phyloP scores from a whole-genome alignment of 2,888 invertebrate species.

The Eupithecia subfuscata region DNA sequence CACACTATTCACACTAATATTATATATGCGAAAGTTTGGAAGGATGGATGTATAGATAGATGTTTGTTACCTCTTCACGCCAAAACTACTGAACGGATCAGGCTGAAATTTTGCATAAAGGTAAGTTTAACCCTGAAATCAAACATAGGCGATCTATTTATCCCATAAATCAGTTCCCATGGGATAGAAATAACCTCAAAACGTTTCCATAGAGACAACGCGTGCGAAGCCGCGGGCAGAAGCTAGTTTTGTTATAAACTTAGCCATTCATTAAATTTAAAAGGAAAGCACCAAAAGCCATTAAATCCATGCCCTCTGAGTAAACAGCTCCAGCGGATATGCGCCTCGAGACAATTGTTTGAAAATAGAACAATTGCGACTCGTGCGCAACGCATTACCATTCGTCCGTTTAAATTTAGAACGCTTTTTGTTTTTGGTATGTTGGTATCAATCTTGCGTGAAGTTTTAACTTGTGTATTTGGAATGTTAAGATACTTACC shows the following conservation, averaged over 20 bases:
- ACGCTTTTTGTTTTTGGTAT: conserved; percentile 27
- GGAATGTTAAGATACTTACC: not conserved
- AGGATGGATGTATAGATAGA: too few relatives aligned
- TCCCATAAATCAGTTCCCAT: too few relatives aligned
- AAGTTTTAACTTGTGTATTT: not conserved
- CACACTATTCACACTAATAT: too few relatives aligned
- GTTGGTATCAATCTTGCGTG: conserved; percentile 21
- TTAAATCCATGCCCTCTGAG: conserved; percentile 38
- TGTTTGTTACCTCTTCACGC: too few relatives aligned
- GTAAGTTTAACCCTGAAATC: too few relatives aligned
- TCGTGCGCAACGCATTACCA: conserved; percentile 58
- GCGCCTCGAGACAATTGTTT: conserved; percentile 56
- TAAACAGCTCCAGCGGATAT: conserved; percentile 64
- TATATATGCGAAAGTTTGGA: too few relatives aligned
- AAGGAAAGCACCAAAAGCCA: conserved; percentile 3
- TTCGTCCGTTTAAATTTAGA: conserved; percentile 63
- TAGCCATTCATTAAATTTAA: conserved; percentile 10
- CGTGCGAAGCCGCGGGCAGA: too few relatives aligned
- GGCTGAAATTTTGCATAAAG: too few relatives aligned
- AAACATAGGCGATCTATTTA: too few relatives aligned
- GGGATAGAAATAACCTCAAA: too few relatives aligned
- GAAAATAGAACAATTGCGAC: conserved; percentile 66
- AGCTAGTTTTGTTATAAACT: conserved; percentile 14
- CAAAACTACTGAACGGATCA: too few relatives aligned
- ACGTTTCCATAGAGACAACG: too few relatives aligned